Evolutionary conservation across 2,888 invertebrate genomes (phyloP).

Genomic region (Melanargia galathea): DNA sequence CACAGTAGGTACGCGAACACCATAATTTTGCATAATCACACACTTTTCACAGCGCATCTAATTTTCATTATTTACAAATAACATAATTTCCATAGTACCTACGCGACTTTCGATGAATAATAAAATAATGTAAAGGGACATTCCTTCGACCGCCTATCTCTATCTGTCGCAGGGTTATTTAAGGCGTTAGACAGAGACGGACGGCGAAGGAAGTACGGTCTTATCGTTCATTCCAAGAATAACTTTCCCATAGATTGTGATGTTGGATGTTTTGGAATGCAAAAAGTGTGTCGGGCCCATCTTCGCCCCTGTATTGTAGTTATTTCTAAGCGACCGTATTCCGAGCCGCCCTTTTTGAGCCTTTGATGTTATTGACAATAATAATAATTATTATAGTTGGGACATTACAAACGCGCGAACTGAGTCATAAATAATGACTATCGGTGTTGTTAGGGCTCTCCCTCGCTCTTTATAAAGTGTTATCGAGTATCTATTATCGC

Average conservation of each 20-base stretch:
- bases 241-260: conserved; percentile 77
- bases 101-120: conserved; percentile 67
- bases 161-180: conserved; percentile 38
- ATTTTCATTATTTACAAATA: conserved; percentile 43
- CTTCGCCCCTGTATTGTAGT: conserved; percentile 40
- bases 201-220: conserved; percentile 61
- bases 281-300: conserved; percentile 55
- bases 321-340: conserved; percentile 36
- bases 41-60: conserved; percentile 34
- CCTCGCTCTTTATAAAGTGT: too few species aligned
- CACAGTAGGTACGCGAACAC: conserved; percentile 14
- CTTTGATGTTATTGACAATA: conserved; percentile 18
- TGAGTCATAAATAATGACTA: too few species aligned
- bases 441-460: too few species aligned
- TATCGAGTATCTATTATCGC: too few species aligned
- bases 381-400: too few species aligned
- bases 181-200: conserved; percentile 48
- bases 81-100: conserved; percentile 44
- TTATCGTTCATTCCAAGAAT: conserved; percentile 79
- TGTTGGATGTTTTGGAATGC: conserved; percentile 59
- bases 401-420: too few species aligned
- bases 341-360: conserved; percentile 24
- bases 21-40: conserved; percentile 25
- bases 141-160: conserved; percentile 55
- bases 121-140: conserved; percentile 71